Conservation (phyloP, 2,797 vertebrate genomes). For the Tokudaia muenninki region DNA sequence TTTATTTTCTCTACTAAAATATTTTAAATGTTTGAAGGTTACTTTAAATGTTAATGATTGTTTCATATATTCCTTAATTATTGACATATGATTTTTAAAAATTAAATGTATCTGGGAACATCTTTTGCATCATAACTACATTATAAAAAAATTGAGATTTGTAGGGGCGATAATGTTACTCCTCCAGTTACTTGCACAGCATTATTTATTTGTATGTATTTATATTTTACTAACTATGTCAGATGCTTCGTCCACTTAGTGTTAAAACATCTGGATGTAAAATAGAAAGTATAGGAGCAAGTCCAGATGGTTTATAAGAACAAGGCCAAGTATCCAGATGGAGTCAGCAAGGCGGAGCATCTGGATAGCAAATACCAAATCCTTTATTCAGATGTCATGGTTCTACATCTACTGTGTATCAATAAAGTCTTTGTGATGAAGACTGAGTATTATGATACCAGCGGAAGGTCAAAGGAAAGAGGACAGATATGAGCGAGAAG, state of each 20-base stretch:
- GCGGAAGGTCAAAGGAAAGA: constrained; percentile 24
- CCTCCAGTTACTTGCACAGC: constrained; percentile 59
- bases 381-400: constrained; percentile 59
- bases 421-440: not conserved
- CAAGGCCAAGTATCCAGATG: constrained; percentile 75
- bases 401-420: constrained; percentile 1
- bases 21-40: constrained; percentile 36
- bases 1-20: not conserved
- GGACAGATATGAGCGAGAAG: not conserved
- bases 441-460: not conserved
- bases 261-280: constrained; percentile 78
- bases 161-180: constrained; percentile 6
- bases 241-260: constrained; percentile 73
- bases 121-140: not conserved
- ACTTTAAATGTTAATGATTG: not conserved
- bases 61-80: not conserved
- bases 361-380: constrained; percentile 68
- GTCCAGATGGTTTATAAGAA: constrained; percentile 76
- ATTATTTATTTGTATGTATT: constrained; percentile 77
- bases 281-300: constrained; percentile 58
- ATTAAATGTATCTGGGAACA: constrained; percentile 1
- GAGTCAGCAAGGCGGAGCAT: constrained; percentile 70
- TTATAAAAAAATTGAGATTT: constrained; percentile 35
- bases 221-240: constrained; percentile 69
- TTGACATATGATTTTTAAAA: not conserved